Evolutionary conservation across 1,140 invertebrate species (phyloP), one percentile per base, ranked within the genome.

Genomic region (Bactericera cockerelli): DNA sequence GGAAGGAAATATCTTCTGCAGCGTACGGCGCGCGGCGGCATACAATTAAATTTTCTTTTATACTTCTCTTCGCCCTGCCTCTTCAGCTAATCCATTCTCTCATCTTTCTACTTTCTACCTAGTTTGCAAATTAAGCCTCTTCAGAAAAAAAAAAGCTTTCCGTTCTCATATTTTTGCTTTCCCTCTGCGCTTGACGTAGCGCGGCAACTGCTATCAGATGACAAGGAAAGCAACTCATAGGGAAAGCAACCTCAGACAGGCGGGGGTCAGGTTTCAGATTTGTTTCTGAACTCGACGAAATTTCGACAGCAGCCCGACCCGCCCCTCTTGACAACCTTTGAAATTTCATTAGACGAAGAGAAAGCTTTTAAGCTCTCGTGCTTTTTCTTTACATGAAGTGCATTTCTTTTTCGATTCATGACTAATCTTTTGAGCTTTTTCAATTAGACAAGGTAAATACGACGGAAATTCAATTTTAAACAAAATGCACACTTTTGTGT

Each of bases 101-200:
- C 42, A 49, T 49, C 42, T 19, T 49, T 16, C 33, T 36, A 16
- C 33, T 36, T 36, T 16, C 42, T 49, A 49, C 42, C 42, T 49
- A 49, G 6, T 49, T 49, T 49, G 42, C 42, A 49, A 49, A 49
- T 49, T 49, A 49, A 49, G 42, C 42, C 42, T 49, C 42, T 49
- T 49, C 42, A 49, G 42, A 8, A 49, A 49, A 36, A 36, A 16
- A 16, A 49, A 49, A 22, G 42, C 42, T n/a, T 49, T n/a, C 42
- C 42, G 42, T 49, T 49, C n/a, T 36, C 19, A 8, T 49, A 49
- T 22, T 8, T 49, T 49, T 49, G 42, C 42, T 49, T 49, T 49
- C 42, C 19, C 42, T 4, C 19, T 22, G 22, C 22, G 19, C n/a
- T 19, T 49, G 6, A 4, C n/a, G 42, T 49, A 49, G 22, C 42